Evolutionary conservation across 2,888 invertebrate genomes (phyloP).

Genomic region (Aelia acuminata): DNA sequence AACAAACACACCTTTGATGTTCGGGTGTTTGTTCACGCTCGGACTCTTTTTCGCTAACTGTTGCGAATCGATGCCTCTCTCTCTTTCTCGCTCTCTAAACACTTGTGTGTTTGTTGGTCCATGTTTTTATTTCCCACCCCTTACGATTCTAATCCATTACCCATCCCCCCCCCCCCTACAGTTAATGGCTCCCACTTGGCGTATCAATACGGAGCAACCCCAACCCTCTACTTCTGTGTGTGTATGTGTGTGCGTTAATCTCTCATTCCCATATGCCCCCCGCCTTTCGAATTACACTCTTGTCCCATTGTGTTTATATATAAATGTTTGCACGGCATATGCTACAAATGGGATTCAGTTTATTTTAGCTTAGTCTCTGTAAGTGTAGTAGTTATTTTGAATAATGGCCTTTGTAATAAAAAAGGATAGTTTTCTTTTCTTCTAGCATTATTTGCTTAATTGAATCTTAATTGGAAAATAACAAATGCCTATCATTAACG

Average conservation of each 20-base stretch:
- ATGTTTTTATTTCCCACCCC: constrained; percentile 4
- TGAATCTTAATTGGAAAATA: neutral
- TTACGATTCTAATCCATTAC: neutral
- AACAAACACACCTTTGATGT: constrained; percentile 13
- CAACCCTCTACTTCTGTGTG: too few relatives aligned
- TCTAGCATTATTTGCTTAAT: neutral
- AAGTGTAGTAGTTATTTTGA: neutral
- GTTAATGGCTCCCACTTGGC: constrained; percentile 27
- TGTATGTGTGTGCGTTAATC: constrained; percentile 1
- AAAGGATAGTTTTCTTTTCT: neutral
- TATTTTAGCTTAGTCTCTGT: neutral
- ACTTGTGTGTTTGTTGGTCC: neutral
- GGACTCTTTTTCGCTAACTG: neutral
- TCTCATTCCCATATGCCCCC: neutral
- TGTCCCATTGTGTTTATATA: constrained; percentile 7
- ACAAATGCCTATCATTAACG: too few relatives aligned
- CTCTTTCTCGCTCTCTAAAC: too few relatives aligned
- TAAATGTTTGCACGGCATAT: constrained; percentile 10
- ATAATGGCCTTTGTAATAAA: neutral
- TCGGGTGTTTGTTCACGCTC: neutral
- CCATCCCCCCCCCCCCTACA: neutral
- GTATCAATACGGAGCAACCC: neutral
- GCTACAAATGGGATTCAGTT: neutral
- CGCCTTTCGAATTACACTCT: neutral
- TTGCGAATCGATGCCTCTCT: neutral